Evolutionary conservation across 2,113 vertebrate genomes (phyloP).

Genomic region (Mola mola): DNA sequence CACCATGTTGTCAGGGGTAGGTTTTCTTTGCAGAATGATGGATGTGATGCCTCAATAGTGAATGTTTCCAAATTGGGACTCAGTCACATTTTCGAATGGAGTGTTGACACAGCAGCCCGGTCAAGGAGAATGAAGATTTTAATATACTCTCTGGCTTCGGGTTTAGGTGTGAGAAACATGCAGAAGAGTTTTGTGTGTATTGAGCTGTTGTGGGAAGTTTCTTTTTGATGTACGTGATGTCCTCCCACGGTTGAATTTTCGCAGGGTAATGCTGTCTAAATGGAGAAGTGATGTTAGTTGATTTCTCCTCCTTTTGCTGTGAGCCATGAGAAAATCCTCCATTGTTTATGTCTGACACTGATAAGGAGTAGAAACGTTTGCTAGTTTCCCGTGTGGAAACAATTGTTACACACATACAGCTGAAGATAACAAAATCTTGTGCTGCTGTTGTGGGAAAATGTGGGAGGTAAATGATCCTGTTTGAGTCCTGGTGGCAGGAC

Average conservation of each 20-base stretch:
- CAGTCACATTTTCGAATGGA: too few relatives aligned
- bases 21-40: too few relatives aligned
- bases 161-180: background rate
- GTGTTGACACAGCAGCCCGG: too few relatives aligned
- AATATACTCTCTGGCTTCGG: too few relatives aligned
- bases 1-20: conserved; percentile 11
- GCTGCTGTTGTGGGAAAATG: conserved; percentile 46
- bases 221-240: background rate
- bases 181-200: background rate
- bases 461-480: background rate
- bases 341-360: conserved; percentile 51
- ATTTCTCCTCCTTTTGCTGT: background rate
- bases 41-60: too few relatives aligned
- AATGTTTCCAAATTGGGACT: too few relatives aligned
- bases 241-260: conserved; percentile 51
- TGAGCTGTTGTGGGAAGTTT: conserved; percentile 27
- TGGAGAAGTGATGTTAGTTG: conserved; percentile 3
- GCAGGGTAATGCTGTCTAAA: conserved; percentile 29
- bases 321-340: conserved; percentile 42
- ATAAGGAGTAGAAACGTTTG: conserved; percentile 38
- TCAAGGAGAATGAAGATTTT: too few relatives aligned
- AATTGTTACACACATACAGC: conserved; percentile 37
- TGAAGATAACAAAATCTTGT: conserved; percentile 1
- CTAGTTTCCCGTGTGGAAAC: conserved; percentile 45
- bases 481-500: too few relatives aligned